Conservation (phyloP, 1,140 invertebrate species). For the Drosophila sechellia region DNA sequence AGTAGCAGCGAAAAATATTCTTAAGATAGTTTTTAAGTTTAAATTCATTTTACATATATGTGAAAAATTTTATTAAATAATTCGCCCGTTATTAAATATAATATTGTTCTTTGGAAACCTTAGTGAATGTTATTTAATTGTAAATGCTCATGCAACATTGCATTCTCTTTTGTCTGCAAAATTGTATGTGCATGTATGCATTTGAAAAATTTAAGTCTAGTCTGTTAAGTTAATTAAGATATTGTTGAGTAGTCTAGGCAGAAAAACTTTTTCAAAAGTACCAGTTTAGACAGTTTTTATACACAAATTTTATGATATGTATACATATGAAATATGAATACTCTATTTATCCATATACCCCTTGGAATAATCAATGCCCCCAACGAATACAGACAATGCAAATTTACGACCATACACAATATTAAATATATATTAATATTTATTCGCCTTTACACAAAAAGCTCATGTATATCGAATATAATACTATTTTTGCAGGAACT, state of each 20-base stretch:
- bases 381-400: too few relatives aligned
- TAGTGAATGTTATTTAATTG: slow-evolving; percentile 45
- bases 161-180: slow-evolving; percentile 27
- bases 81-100: slow-evolving; percentile 12
- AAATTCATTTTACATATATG: not conserved
- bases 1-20: slow-evolving; percentile 10
- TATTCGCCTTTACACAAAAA: not conserved
- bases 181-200: slow-evolving; percentile 35
- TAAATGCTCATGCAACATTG: slow-evolving; percentile 34
- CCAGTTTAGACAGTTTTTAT: too few relatives aligned
- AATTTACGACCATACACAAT: too few relatives aligned
- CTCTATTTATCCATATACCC: not conserved
- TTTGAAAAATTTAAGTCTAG: slow-evolving; percentile 3
- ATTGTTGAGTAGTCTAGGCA: not conserved
- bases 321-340: not conserved
- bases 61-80: slow-evolving; percentile 16
- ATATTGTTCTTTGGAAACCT: slow-evolving; percentile 2
- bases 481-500: not conserved
- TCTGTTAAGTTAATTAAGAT: not conserved
- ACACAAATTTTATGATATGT: not conserved
- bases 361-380: slow-evolving; percentile 1
- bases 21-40: slow-evolving; percentile 12
- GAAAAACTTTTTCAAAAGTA: not conserved
- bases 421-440: too few relatives aligned
- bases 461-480: not conserved